Evolutionary conservation across 2,797 vertebrate species (phyloP).

Genomic region (Megaceryle alcyon): DNA sequence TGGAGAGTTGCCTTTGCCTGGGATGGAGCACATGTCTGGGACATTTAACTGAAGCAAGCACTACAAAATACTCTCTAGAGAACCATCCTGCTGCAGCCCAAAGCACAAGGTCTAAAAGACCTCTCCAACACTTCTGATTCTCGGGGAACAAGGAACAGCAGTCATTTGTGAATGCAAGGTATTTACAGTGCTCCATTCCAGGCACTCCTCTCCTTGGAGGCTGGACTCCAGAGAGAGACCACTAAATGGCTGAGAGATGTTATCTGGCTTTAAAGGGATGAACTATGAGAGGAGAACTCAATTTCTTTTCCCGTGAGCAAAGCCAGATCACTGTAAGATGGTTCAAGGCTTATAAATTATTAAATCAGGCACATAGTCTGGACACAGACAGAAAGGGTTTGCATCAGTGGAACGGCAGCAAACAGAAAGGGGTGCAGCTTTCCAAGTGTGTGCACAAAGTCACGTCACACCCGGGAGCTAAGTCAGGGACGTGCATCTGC

Average conservation of each 20-base stretch:
- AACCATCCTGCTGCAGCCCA: background rate
- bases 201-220: background rate
- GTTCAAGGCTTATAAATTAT: conserved; percentile 67
- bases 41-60: background rate
- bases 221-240: background rate
- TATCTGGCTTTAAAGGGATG: conserved; percentile 48
- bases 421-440: background rate
- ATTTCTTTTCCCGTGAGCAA: conserved; percentile 29
- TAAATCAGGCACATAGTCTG: conserved; percentile 52
- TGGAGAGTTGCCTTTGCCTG: background rate
- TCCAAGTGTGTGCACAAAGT: background rate
- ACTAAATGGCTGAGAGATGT: conserved; percentile 23
- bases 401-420: background rate
- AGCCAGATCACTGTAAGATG: conserved; percentile 6
- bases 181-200: conserved; percentile 26
- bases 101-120: background rate
- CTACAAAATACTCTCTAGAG: background rate
- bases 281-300: conserved; percentile 29
- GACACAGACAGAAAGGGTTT: background rate
- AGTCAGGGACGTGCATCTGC: fast-evolving
- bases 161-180: conserved; percentile 24
- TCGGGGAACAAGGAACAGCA: background rate
- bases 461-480: background rate
- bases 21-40: background rate
- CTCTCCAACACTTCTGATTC: background rate